Evolutionary conservation across 2,113 vertebrate genomes (phyloP), one percentile per base, ranked within the genome.

Genomic region (Vidua macroura): DNA sequence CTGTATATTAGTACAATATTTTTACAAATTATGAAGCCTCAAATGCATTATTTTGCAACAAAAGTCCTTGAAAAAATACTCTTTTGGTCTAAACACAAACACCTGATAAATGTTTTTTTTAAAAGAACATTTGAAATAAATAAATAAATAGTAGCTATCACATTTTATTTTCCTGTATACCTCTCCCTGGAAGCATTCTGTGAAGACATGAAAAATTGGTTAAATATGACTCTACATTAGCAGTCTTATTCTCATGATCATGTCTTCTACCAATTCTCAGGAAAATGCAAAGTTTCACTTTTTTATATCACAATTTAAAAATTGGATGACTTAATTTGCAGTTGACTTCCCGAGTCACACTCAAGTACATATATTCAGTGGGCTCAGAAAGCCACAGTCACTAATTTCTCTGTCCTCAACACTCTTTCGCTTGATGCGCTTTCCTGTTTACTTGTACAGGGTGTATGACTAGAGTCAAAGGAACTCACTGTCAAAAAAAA

Each of bases 1-100:
- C 78, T 18, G 6, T 16, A 48, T 0, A 1, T 49, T 73, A 76
- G 1, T 30, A 4, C 2, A 70, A 77, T 9, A n/a, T 15, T 78
- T 11, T 58, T 75, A 46, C 9, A 25, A 59, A 67, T 74, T 91
- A 16, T 59, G 37, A 82, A 72, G 23, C 3, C 10, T 58, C 60
- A 79, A 55, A 64, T 27, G 52, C 12, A 27, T 44, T 13, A 31
- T 46, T 87, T 78, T 67, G 15, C 1, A 43, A 35, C 1, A 43
- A 17, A 87, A 46, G 17, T 31, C 16, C 16, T 56, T 56, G 13
- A 39, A 74, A 78, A 77, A 72, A 10, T 59, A 25, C 3, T 44
- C 4, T 6, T 82, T 84, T 67, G 7, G 5, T 30, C 46, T 63
- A 67, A 76, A 14, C 35, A 73, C 33, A 27, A 2, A 37, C 1